Conservation (phyloP, 2,113 vertebrate species). For the Seriola dumerili region DNA sequence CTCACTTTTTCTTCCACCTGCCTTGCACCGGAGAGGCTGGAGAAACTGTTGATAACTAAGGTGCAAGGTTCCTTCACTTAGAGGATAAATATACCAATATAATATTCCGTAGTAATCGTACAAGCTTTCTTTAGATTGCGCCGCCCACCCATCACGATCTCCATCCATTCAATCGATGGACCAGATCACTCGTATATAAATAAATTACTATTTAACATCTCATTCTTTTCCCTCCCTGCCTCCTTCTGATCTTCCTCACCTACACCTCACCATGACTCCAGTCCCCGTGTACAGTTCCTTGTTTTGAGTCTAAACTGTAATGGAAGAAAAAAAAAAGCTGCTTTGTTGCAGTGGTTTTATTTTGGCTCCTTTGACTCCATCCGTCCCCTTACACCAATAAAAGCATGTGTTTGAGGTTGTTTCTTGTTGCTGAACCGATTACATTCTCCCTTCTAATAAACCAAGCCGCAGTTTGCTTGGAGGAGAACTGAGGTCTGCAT, state of each 20-base stretch:
- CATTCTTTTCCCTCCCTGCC: background rate
- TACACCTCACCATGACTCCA: constrained; percentile 2
- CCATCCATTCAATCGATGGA: background rate
- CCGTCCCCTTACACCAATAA: constrained; percentile 36
- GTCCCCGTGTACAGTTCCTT: background rate
- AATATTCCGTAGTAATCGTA: background rate
- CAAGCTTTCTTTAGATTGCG: background rate
- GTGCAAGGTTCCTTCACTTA: background rate
- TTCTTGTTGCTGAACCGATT: constrained; percentile 58
- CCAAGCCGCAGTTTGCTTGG: constrained; percentile 26
- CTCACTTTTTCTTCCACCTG: no score
- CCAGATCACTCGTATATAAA: constrained; percentile 1
- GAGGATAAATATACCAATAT: background rate
- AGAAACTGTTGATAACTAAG: background rate
- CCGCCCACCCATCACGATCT: background rate
- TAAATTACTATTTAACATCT: background rate
- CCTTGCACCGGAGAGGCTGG: no score
- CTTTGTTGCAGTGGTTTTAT: constrained; percentile 17
- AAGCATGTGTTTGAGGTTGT: constrained; percentile 38
- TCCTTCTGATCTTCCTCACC: constrained; percentile 7
- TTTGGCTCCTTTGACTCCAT: constrained; percentile 36
- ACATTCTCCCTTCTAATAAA: constrained; percentile 44
- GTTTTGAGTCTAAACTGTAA: background rate
- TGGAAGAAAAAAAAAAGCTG: constrained; percentile 3
- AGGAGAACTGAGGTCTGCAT: constrained; percentile 29